phyloP scores from a whole-genome alignment of 2,113 vertebrate genomes.

The Carassius carassius region DNA sequence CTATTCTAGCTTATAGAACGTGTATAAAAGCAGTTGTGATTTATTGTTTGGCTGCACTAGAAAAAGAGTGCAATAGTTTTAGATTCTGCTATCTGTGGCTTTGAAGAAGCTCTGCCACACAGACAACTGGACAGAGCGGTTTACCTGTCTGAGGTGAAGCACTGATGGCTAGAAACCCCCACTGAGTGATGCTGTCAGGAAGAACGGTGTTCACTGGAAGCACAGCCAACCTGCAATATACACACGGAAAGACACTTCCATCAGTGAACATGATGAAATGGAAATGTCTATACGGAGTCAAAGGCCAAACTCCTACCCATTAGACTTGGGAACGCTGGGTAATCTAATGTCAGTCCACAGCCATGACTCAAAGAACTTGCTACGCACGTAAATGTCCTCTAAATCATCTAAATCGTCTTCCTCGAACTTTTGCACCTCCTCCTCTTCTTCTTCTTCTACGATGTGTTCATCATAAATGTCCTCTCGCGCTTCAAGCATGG shows the following conservation, averaged over 20 bases:
- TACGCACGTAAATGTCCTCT: conserved; percentile 65
- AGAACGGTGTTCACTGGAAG: conserved; percentile 46
- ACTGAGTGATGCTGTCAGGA: conserved; percentile 79
- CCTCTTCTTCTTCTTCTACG: not conserved
- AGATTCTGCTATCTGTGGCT: not conserved
- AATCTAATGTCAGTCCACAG: conserved; percentile 71
- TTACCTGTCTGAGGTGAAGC: conserved; percentile 70
- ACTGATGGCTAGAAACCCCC: conserved; percentile 74
- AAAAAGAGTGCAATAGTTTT: not conserved
- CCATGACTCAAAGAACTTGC: conserved; percentile 76
- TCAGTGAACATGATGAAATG: no score
- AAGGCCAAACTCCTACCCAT: conserved; percentile 63
- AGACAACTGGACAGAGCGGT: not conserved
- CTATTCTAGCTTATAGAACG: not conserved
- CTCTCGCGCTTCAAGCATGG: no score
- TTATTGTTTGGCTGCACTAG: not conserved
- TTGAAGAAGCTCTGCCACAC: not conserved
- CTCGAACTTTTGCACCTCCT: conserved; percentile 11
- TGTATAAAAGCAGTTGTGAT: not conserved
- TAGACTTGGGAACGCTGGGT: conserved; percentile 50
- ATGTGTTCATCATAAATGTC: not conserved
- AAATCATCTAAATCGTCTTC: conserved; percentile 63
- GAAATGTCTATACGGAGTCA: not conserved
- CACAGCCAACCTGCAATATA: conserved; percentile 63
- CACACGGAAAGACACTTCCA: not conserved